A percentile compares a stretch with the other conserved stretches of the same genome.
These are phyloP conservation scores for Mnemiopsis leidyi DNA, from an alignment of 37 sponge, comb jelly and placozoan genomes.

Conservation along the genomic window DNA sequence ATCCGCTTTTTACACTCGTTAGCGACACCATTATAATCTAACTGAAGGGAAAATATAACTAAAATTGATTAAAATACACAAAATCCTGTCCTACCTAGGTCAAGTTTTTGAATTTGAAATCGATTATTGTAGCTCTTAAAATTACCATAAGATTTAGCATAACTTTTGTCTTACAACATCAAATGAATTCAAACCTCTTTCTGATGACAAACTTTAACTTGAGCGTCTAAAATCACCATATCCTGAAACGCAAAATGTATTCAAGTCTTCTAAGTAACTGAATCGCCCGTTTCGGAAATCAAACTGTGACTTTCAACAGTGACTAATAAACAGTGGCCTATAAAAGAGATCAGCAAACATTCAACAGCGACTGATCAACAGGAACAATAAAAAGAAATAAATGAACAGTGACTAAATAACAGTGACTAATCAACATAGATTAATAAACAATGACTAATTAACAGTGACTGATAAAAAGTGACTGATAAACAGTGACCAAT, in stretches of 20 bases:
- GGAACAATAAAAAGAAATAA: neutral
- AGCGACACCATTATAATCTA: slow-evolving; percentile 21
- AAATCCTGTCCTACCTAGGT: too few relatives aligned
- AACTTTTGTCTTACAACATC: too few relatives aligned
- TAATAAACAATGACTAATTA: neutral
- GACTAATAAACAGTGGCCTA: too few relatives aligned
- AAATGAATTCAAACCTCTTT: slow-evolving; percentile 32
- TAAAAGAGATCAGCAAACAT: neutral
- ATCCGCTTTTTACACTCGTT: slow-evolving; percentile 35
- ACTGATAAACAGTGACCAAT: too few relatives aligned
- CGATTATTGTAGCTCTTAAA: neutral
- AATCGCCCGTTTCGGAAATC: neutral
- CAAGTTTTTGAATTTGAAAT: too few relatives aligned
- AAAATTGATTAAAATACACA: too few relatives aligned
- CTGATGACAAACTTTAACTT: neutral
- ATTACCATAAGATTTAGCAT: neutral
- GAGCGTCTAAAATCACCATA: neutral
- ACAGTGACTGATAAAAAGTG: too few relatives aligned
- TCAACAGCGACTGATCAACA: neutral
- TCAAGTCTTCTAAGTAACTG: neutral
- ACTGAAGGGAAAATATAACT: slow-evolving; percentile 7
- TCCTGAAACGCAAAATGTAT: neutral
- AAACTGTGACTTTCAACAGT: too few relatives aligned
- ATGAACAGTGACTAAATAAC: neutral
- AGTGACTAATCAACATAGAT: neutral